Percentiles rank a stretch among this genome's conserved stretches.
These are phyloP conservation scores for Scolopax mira DNA, from an alignment of 2,113 vertebrate genomes.

Conservation along the genomic window DNA sequence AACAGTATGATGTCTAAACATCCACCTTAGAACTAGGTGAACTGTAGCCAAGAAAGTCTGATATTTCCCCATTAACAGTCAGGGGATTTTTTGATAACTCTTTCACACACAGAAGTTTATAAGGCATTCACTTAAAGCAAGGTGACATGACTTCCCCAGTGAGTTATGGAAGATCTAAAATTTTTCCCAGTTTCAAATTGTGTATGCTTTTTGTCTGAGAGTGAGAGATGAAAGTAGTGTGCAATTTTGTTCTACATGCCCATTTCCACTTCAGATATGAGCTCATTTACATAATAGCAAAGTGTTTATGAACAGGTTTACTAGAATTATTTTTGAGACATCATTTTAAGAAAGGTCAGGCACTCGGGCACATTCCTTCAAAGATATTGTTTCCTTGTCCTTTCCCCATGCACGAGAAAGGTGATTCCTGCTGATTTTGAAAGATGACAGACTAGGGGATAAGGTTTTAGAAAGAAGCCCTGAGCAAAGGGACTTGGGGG, in stretches of 20 bases:
- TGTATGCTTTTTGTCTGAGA: not conserved
- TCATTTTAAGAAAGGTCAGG: not conserved
- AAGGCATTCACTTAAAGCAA: not conserved
- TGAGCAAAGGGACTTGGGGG: no score
- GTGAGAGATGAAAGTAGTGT: not conserved
- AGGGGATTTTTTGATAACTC: not conserved
- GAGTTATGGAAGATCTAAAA: not conserved
- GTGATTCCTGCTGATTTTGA: not conserved
- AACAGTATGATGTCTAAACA: not conserved
- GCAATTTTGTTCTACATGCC: not conserved
- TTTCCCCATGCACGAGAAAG: not conserved
- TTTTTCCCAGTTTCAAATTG: not conserved
- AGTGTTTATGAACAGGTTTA: not conserved
- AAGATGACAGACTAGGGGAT: not conserved
- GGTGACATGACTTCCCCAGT: not conserved
- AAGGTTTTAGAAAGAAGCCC: no score
- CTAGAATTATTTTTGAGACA: not conserved
- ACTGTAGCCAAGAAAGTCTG: not conserved
- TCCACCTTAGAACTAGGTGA: not conserved
- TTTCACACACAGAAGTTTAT: not conserved
- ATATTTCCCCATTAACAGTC: not conserved
- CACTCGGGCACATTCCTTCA: not conserved
- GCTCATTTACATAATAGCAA: not conserved
- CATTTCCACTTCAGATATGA: not conserved
- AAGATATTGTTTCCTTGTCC: not conserved